phyloP scores from a whole-genome alignment of 2,113 vertebrate species.

The Conger conger region DNA sequence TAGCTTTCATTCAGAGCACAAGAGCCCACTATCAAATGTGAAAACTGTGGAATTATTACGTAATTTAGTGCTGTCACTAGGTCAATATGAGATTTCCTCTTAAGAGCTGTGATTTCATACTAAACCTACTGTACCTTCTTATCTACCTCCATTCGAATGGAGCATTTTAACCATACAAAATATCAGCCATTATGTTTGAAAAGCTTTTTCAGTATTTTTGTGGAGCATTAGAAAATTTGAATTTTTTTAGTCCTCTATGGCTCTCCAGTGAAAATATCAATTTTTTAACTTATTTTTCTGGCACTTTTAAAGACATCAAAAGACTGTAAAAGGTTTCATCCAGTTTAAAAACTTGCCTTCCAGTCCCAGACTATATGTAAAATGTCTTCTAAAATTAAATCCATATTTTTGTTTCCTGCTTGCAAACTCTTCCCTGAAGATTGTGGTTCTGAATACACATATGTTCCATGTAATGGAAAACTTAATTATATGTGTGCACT shows the following conservation, averaged over 20 bases:
- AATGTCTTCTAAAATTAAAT: background rate
- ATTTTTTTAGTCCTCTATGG: background rate
- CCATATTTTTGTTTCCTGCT: background rate
- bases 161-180: conserved; percentile 8
- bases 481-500: background rate
- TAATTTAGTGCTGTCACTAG: conserved; percentile 36
- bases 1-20: conserved; percentile 6
- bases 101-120: conserved; percentile 32
- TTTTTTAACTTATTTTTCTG: background rate
- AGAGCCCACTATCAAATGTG: conserved; percentile 17
- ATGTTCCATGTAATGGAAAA: conserved; percentile 4
- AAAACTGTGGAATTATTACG: conserved; percentile 31
- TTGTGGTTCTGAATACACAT: background rate
- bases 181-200: background rate
- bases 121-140: conserved; percentile 13
- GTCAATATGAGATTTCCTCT: conserved; percentile 43
- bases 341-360: background rate
- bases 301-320: conserved; percentile 3
- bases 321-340: background rate
- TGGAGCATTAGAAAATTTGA: background rate
- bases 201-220: conserved; percentile 1
- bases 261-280: background rate
- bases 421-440: background rate
- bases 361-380: background rate
- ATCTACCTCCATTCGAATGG: background rate